Conservation (phyloP, 2,797 vertebrate species). For the Catostomus latipinnis region DNA sequence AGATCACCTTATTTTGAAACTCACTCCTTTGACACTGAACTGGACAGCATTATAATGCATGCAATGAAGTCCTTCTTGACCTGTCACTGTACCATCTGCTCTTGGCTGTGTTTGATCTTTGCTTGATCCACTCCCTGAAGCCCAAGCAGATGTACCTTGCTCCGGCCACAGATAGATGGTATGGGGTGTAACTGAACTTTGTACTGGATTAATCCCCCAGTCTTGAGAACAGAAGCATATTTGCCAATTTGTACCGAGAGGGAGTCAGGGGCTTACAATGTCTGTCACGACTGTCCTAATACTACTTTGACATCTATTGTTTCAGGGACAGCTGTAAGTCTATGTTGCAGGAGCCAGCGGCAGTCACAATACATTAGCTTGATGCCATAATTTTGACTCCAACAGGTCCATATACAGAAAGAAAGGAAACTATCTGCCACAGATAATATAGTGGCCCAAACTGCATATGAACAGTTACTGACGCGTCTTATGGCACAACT, state of each 20-base stretch:
- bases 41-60: conserved; percentile 30
- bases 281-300: conserved; percentile 81
- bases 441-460: conserved; percentile 5
- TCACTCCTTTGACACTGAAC: too few species aligned
- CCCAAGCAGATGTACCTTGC: conserved; percentile 93
- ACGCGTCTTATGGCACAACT: background rate
- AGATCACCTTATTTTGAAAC: too few species aligned
- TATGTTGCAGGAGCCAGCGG: conserved; percentile 88
- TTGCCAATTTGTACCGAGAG: conserved; percentile 72
- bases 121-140: conserved; percentile 79
- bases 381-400: conserved; percentile 84
- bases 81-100: conserved; percentile 79
- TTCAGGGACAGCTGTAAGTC: conserved; percentile 90
- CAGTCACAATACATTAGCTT: conserved; percentile 92
- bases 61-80: conserved; percentile 59
- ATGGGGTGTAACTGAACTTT: conserved; percentile 71
- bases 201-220: conserved; percentile 70
- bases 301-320: conserved; percentile 94
- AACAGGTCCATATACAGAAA: conserved; percentile 63
- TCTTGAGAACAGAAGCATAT: conserved; percentile 79
- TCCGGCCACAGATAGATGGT: conserved; percentile 68
- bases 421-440: conserved; percentile 19
- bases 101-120: conserved; percentile 64
- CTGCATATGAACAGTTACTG: background rate
- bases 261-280: conserved; percentile 50